Conservation (phyloP, 2,797 vertebrate species). For the Hydrolagus colliei region DNA sequence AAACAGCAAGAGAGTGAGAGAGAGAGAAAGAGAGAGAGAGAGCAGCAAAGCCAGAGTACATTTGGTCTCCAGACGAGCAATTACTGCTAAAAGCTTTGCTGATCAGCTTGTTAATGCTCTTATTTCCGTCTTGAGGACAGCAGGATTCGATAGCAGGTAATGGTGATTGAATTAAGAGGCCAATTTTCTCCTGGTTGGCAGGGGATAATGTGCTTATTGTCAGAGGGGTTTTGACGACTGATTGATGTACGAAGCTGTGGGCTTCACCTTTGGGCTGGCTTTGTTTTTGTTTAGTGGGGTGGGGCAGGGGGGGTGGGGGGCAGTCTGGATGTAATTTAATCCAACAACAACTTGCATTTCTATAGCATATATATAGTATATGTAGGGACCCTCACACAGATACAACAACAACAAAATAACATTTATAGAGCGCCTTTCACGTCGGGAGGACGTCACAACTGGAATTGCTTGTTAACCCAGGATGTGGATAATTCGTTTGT, state of each 20-base stretch:
- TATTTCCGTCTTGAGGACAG: slow-evolving; percentile 63
- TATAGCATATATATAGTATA: too few relatives aligned
- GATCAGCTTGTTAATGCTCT: slow-evolving; percentile 74
- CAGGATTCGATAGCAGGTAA: slow-evolving; percentile 81
- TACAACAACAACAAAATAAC: too few relatives aligned
- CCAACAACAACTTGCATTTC: too few relatives aligned
- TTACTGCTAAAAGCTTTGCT: slow-evolving; percentile 78
- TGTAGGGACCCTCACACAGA: too few relatives aligned
- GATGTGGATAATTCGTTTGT: background rate
- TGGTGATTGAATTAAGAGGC: slow-evolving; percentile 86
- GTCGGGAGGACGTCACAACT: too few relatives aligned
- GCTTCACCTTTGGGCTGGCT: slow-evolving; percentile 40
- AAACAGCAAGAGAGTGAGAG: background rate
- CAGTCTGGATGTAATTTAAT: too few relatives aligned
- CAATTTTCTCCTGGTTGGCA: slow-evolving; percentile 68
- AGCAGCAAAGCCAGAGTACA: slow-evolving; percentile 48
- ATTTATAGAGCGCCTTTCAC: too few relatives aligned
- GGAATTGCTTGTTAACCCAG: background rate
- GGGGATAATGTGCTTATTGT: slow-evolving; percentile 64
- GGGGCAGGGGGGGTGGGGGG: too few relatives aligned
- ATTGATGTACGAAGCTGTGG: slow-evolving; percentile 52
- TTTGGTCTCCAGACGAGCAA: slow-evolving; percentile 70
- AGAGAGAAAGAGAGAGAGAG: background rate
- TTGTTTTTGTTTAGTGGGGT: background rate
- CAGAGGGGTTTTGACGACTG: slow-evolving; percentile 54